phyloP scores from a whole-genome alignment of 2,888 invertebrate genomes.

The Zaprionus bogoriensis region DNA sequence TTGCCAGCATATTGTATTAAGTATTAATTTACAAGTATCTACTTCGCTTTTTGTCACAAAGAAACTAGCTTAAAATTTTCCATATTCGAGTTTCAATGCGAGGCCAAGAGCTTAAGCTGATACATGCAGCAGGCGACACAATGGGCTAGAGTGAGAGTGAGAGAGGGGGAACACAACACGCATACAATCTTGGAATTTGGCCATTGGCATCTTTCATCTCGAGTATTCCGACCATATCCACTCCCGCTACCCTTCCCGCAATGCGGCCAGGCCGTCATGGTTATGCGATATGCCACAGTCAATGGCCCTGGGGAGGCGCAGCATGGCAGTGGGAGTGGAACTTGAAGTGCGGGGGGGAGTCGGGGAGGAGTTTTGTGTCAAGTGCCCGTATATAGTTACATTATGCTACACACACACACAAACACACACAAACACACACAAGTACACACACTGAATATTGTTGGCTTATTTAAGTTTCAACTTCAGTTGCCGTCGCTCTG shows the following conservation, averaged over 20 bases:
- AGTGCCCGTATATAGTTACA: conserved; percentile 59
- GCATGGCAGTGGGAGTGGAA: neutral
- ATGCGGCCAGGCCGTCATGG: neutral
- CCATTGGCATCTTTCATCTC: neutral
- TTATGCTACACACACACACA: conserved; percentile 35
- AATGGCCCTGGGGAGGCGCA: neutral
- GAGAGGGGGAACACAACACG: neutral
- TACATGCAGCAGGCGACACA: neutral
- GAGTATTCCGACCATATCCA: neutral
- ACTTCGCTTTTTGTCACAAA: neutral
- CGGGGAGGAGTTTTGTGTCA: conserved; percentile 26
- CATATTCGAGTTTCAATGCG: neutral
- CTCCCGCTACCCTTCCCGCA: neutral
- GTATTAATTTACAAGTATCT: too few species aligned
- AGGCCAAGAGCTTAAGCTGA: neutral
- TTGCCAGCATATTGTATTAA: too few species aligned
- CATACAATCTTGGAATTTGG: conserved; percentile 1
- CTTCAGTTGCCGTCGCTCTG: conserved; percentile 41
- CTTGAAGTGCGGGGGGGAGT: too few species aligned
- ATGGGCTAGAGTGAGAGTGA: neutral
- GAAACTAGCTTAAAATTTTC: neutral
- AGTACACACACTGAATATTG: conserved; percentile 3
- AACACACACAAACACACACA: neutral
- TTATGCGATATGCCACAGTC: neutral
- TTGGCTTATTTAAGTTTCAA: conserved; percentile 63